Evolutionary conservation across 2,888 invertebrate species (phyloP).

Genomic region (Parthenolecanium corni): DNA sequence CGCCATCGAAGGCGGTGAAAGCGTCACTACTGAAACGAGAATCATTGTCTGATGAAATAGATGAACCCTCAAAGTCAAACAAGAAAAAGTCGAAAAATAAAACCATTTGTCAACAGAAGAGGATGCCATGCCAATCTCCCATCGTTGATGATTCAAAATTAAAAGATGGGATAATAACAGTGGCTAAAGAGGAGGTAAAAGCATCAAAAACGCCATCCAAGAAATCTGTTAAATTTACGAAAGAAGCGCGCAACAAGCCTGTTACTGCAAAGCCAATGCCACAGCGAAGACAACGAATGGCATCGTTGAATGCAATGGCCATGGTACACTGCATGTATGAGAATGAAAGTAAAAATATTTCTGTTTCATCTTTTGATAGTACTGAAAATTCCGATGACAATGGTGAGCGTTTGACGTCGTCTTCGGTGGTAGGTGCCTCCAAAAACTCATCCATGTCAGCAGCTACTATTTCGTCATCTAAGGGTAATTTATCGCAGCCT

Average conservation of each 20-base stretch:
- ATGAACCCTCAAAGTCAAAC: slow-evolving; percentile 1
- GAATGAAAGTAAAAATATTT: slow-evolving; percentile 49
- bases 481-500: slow-evolving; percentile 15
- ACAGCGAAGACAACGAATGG: slow-evolving; percentile 48
- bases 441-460: not conserved
- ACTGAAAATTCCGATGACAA: slow-evolving; percentile 13
- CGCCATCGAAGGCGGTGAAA: too few relatives aligned
- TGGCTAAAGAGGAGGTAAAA: slow-evolving; percentile 33
- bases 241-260: slow-evolving; percentile 34
- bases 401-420: not conserved
- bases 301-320: slow-evolving; percentile 75
- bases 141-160: slow-evolving; percentile 25
- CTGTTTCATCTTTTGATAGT: slow-evolving; percentile 18
- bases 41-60: slow-evolving; percentile 10
- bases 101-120: slow-evolving; percentile 1
- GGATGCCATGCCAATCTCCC: not conserved
- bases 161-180: slow-evolving; percentile 32
- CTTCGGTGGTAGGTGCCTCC: not conserved
- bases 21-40: slow-evolving; percentile 1
- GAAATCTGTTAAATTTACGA: slow-evolving; percentile 33
- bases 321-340: slow-evolving; percentile 86
- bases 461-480: slow-evolving; percentile 23
- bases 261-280: slow-evolving; percentile 34
- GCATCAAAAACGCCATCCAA: slow-evolving; percentile 36
- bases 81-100: not conserved